Evolutionary conservation across 2,888 invertebrate species (phyloP), one percentile per base, ranked within the genome.

Genomic region (Acrobasis suavella): DNA sequence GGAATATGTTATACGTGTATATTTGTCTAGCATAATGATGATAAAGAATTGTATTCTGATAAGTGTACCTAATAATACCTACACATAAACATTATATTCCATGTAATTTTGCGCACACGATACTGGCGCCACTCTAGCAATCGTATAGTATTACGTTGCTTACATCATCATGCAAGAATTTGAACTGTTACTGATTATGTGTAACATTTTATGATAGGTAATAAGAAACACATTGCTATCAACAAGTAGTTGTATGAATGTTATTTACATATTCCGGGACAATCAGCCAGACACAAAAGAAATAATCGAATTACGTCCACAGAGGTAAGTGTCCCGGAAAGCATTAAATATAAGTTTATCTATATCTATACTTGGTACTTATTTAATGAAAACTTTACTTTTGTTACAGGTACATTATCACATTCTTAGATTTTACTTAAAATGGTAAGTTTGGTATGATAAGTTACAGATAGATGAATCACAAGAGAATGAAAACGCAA

Each of bases 61-160:
- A 46, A 46, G 0, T 14, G 46, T 46, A 12, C 12, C 6, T 52
- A 50, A n/a, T n/a, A n/a, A n/a, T n/a, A n/a, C n/a, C n/a, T 1
- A 1, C 8, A 17, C 16, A 16, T 9, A 52, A 22, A 1, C 16
- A 55, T 39, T 9, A 39, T 55, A 16, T 46, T 55, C 56, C 56
- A 5, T 56, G 56, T 56, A 56, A 42, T 42, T 39, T 42, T 56
- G 16, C 42, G 17, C 56, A 38, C 22, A 56, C 22, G 56, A 56
- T 60, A 50, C 14, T 60, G 37, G 37, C 50, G 60, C 16, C 15
- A 15, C 12, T 37, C 16, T 3, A 3, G 51, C 51, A 59, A 50
- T 50, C 46, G 37, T 59, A 37, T 14, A 17, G 37, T 16, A 51
- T 71, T 76, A 69, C 72, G 67, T 59, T 63, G 72, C 71, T 77